Evolutionary conservation across 2,113 vertebrate species (phyloP).

Genomic region (Bubo bubo): DNA sequence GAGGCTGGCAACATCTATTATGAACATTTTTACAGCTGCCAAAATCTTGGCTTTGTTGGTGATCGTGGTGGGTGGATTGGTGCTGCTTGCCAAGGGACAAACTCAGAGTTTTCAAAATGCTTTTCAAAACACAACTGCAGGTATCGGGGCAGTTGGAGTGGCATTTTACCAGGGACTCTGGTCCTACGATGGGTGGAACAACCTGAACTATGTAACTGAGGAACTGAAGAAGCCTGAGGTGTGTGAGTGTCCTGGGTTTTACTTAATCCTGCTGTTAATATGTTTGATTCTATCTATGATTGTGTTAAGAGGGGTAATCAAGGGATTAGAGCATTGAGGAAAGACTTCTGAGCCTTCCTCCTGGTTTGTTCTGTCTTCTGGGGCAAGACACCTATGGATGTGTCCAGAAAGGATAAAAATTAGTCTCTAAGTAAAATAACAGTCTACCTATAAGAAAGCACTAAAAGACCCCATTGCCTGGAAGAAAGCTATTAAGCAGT

Average conservation of each 20-base stretch:
- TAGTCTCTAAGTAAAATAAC: not conserved
- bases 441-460: not conserved
- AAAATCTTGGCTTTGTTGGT: constrained; percentile 79
- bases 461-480: not conserved
- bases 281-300: not conserved
- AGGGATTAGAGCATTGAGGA: not conserved
- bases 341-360: not conserved
- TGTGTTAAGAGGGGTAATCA: not conserved
- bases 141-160: constrained; percentile 71
- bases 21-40: constrained; percentile 79
- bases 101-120: constrained; percentile 66
- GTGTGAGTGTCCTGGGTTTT: constrained; percentile 31
- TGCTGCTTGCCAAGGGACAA: constrained; percentile 65
- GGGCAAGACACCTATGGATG: not conserved
- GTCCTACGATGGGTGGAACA: constrained; percentile 85
- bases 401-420: not conserved
- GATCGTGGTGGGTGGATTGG: constrained; percentile 78
- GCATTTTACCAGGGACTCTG: constrained; percentile 86
- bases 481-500: not conserved
- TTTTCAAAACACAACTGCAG: constrained; percentile 74
- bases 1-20: constrained; percentile 71
- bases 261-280: not conserved
- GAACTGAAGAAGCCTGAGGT: constrained; percentile 86
- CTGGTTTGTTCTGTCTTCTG: not conserved
- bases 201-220: constrained; percentile 82